Evolutionary conservation across 2,113 vertebrate genomes (phyloP).

Genomic region (Cavia porcellus): DNA sequence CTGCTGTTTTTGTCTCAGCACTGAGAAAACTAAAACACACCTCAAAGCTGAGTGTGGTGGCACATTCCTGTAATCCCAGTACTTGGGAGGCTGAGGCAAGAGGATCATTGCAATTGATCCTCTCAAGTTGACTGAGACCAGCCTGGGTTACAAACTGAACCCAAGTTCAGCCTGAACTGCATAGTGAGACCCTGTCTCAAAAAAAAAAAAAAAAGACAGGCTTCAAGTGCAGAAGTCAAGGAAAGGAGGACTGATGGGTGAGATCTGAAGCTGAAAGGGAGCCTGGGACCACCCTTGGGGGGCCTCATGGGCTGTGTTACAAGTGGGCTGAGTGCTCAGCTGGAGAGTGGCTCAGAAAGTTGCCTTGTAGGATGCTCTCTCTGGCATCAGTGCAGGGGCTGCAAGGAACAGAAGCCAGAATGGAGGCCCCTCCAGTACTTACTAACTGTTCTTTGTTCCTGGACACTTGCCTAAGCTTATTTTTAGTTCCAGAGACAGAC

Average conservation of each 20-base stretch:
- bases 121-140: too few species aligned
- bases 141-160: too few species aligned
- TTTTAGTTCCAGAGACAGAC: conserved; percentile 75
- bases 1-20: background rate
- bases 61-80: too few species aligned
- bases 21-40: background rate
- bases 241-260: background rate
- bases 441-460: conserved; percentile 64
- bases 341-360: background rate
- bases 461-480: conserved; percentile 76
- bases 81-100: too few species aligned
- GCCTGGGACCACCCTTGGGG: too few species aligned
- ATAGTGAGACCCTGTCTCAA: too few species aligned
- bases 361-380: conserved; percentile 9
- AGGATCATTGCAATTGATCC: too few species aligned
- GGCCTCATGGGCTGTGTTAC: background rate
- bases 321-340: background rate
- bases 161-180: too few species aligned
- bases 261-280: background rate
- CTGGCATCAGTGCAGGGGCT: conserved; percentile 23
- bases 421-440: conserved; percentile 57
- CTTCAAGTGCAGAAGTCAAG: background rate
- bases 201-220: background rate
- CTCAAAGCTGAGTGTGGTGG: too few species aligned
- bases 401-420: conserved; percentile 43